Conservation (phyloP, 2,113 vertebrate genomes). For the Carassius auratus region DNA sequence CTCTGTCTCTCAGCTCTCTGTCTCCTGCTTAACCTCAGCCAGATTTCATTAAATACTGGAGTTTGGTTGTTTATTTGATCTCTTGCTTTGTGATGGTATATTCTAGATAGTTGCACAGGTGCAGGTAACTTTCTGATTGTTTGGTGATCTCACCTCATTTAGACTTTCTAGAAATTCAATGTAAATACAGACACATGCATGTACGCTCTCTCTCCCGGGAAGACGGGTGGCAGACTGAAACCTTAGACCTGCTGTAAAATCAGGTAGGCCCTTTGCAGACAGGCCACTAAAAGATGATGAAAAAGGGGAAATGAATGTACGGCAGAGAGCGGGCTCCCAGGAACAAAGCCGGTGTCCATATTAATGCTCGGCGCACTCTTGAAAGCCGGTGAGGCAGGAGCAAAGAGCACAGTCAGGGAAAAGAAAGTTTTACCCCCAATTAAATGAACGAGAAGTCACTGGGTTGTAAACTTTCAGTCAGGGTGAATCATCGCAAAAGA, state of each 20-base stretch:
- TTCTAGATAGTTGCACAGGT: slow-evolving; percentile 17
- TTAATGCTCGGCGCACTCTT: slow-evolving; percentile 69
- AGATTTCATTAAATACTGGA: slow-evolving; percentile 63
- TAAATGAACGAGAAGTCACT: slow-evolving; percentile 45
- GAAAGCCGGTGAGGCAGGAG: slow-evolving; percentile 42
- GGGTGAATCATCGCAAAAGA: slow-evolving; percentile 45
- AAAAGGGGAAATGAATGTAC: slow-evolving; percentile 32
- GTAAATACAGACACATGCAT: slow-evolving; percentile 21
- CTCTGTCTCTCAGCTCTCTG: not conserved
- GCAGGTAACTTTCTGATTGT: not conserved
- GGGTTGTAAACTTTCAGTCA: slow-evolving; percentile 38
- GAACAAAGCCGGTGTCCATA: slow-evolving; percentile 73
- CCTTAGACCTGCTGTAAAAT: slow-evolving; percentile 47
- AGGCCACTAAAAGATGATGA: slow-evolving; percentile 48
- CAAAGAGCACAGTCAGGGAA: slow-evolving; percentile 56
- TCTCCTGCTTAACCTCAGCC: slow-evolving; percentile 43
- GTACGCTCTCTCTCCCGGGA: slow-evolving; percentile 32
- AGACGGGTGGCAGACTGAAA: slow-evolving; percentile 46
- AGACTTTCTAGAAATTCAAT: not conserved
- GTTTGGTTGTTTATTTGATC: slow-evolving; percentile 45
- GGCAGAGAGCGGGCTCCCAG: slow-evolving; percentile 64
- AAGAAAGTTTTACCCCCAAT: slow-evolving; percentile 40
- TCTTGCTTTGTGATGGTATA: slow-evolving; percentile 32
- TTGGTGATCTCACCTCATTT: not conserved
- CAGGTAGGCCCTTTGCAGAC: slow-evolving; percentile 45